Base-by-base conservation (phyloP, 2,888 invertebrate species). In the Ischnus inquisitorius region DNA sequence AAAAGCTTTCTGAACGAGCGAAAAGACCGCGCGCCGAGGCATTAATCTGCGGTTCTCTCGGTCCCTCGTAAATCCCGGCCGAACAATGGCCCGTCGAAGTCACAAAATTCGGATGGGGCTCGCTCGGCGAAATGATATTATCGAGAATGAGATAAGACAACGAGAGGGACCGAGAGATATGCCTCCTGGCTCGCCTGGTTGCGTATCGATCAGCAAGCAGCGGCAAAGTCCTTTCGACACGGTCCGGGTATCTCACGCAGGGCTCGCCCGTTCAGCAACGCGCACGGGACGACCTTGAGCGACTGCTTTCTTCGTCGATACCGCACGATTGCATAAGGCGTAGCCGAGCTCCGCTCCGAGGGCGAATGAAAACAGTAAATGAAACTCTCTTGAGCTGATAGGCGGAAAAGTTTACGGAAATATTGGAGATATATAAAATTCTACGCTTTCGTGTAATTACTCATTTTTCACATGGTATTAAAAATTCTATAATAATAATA, bases 61-160 rank as follows among this genome's bases (percentile, higher is more conserved):
- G 4, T 34, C 34, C 34, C 34, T 34, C 34, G 34, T 34, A 6
- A 34, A 34, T 34, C 34, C 8, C 34, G 8, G 8, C 4, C 34
- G 34, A 34, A 34, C 34, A 34, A 34, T 34, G 34, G 34, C 34
- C 34, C 4, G 0, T 8, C 34, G 34, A 34, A 34, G 34, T 48
- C 28, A 25, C 28, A 16, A 39, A 54, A 69, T 78, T 77, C 71
- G 67, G 64, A 78, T 78, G 68, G 0, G 4, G 62, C 79, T 60
- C 43, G 60, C 67, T 43, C 71, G 75, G 46, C 65, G 71, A 57
- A 68, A 43, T 48, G 81, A 57, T 54, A 41, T 71, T 71, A 57
- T 83, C 79, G 85, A 79, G 83, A 75, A 75, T 19, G 41, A 54
- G 83, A 82, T 81, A 81, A 78, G 71, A 60, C 77, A 72, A 71